Evolutionary conservation across 2,888 invertebrate species (phyloP), one percentile per base, ranked within the genome.

Genomic region (Tinea pellionella): DNA sequence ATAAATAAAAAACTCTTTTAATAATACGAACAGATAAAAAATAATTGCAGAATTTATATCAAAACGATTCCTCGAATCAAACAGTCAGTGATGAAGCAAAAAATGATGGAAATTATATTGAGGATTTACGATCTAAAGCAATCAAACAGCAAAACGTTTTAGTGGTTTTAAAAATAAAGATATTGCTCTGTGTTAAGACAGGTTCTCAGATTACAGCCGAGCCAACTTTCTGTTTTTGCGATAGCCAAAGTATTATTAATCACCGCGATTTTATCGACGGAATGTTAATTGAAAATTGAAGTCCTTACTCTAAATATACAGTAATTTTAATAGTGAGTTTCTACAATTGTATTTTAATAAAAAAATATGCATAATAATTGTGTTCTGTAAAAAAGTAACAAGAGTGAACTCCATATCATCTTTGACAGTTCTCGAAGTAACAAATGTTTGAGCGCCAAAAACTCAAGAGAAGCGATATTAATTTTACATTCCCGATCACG

Each of bases 211-310:
- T 70, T 73, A 70, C 67, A 61, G 65, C 64, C 66, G 61, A 63
- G 63, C 64, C 64, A 69, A 69, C 73, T 70, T 71, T 73, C 71
- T 64, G 70, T 72, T 71, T 74, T 71, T 72, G 71, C 69, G 70
- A 70, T 72, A 72, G 69, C 68, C 64, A 68, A 72, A 70, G 67
- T 69, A 74, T 75, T 72, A 77, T 75, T 74, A 75, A 75, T 75
- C 67, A 67, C 64, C 67, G 62, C 63, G 75, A 77, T 74, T 65
- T 63, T 70, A 74, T 70, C 70, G 63, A 57, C 64, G 66, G 69
- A 74, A 69, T 70, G 67, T 74, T 76, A 75, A 77, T 77, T 75
- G 72, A 75, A 77, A 74, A 69, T 67, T 64, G 63, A 65, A 15
- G 16, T 57, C 30, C 16, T 57, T 53, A 53, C 16, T 53, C 19